Conservation (phyloP, 2,113 vertebrate genomes). For the Chionomys nivalis region DNA sequence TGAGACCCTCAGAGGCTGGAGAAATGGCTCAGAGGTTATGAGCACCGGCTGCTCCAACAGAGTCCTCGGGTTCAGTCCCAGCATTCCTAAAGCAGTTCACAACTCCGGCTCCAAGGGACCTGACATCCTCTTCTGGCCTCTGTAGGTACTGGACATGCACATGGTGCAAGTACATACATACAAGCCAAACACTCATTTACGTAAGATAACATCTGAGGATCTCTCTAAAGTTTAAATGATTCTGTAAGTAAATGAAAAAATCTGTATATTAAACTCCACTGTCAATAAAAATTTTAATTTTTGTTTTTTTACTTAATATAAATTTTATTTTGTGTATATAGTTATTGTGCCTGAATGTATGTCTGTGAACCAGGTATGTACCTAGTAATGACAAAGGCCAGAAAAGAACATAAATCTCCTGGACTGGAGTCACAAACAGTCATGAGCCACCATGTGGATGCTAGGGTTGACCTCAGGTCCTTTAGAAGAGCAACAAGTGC, state of each 20-base stretch:
- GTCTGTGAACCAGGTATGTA: neutral
- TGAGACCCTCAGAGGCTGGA: neutral
- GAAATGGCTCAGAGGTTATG: neutral
- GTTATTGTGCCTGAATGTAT: too few relatives aligned
- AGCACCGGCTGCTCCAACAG: neutral
- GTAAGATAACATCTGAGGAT: neutral
- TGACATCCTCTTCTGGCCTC: neutral
- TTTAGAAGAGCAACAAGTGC: neutral
- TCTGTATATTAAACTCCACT: neutral
- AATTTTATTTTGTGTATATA: neutral
- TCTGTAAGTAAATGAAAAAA: conserved; percentile 19
- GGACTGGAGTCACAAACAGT: neutral
- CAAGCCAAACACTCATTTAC: neutral
- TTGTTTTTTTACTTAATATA: neutral
- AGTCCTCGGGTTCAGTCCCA: neutral
- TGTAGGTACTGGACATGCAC: neutral
- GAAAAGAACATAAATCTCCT: neutral
- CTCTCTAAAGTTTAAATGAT: neutral
- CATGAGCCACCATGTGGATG: neutral
- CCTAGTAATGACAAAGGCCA: neutral
- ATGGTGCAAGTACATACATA: neutral
- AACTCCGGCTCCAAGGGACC: neutral
- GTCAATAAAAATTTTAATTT: neutral
- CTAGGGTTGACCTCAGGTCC: neutral
- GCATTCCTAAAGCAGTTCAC: neutral